Conservation (phyloP, 2,797 vertebrate species). For the Propithecus perrieri region DNA sequence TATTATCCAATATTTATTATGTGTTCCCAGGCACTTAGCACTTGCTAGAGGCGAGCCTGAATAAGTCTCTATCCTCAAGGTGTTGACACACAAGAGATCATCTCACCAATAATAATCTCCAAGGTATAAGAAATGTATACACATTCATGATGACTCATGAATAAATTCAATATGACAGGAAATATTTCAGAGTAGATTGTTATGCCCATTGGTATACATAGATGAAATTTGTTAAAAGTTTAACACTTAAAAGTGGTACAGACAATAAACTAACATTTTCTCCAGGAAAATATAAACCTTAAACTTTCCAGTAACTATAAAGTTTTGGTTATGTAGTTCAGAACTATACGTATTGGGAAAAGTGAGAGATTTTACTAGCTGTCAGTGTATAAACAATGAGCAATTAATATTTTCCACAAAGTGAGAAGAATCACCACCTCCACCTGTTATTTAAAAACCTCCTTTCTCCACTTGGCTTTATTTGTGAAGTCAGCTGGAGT, state of each 20-base stretch:
- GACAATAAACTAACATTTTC: background rate
- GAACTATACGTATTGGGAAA: background rate
- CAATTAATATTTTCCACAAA: background rate
- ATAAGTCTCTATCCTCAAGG: background rate
- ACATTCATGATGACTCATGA: background rate
- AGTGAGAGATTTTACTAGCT: background rate
- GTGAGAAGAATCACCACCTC: background rate
- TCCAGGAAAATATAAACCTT: background rate
- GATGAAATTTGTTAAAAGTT: conserved; percentile 31
- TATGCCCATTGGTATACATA: background rate
- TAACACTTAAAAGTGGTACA: background rate
- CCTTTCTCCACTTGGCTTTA: background rate
- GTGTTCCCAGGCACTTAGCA: conserved; percentile 52
- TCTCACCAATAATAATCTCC: background rate
- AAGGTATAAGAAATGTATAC: background rate
- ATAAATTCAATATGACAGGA: conserved; percentile 52
- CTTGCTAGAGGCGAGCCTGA: conserved; percentile 25
- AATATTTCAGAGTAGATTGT: background rate
- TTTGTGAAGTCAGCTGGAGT: background rate
- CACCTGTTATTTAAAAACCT: background rate
- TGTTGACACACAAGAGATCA: background rate
- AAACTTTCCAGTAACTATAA: background rate
- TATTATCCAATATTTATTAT: conserved; percentile 61
- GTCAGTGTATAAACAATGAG: background rate
- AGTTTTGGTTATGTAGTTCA: background rate